Percentiles rank a stretch among this genome's conserved stretches.
phyloP scores from a whole-genome alignment of 1,140 invertebrate genomes.

The Hylyphantes graminicola region DNA sequence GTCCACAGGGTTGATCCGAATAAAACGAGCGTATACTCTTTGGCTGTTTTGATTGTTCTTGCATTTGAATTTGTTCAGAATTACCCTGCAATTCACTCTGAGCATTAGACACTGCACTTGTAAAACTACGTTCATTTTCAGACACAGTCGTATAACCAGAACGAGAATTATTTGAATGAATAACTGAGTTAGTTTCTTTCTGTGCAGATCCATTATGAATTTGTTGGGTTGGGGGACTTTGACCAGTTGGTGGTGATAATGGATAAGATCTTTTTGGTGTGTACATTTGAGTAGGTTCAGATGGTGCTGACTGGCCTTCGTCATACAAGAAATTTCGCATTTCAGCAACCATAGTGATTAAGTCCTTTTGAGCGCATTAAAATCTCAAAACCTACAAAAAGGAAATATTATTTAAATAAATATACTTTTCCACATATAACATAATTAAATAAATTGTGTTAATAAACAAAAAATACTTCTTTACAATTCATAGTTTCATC shows the following conservation, averaged over 20 bases:
- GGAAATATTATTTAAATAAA: neutral
- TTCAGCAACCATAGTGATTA: conserved; percentile 36
- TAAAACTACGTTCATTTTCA: neutral
- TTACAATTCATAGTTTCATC: no score
- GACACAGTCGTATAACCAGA: neutral
- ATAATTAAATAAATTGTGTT: no score
- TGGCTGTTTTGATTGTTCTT: neutral
- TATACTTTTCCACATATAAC: no score
- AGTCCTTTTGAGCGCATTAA: conserved; percentile 1
- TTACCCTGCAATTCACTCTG: neutral
- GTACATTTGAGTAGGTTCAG: conserved; percentile 38
- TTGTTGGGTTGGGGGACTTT: conserved; percentile 3
- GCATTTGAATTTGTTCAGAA: neutral
- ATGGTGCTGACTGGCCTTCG: conserved; percentile 1
- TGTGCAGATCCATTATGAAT: neutral
- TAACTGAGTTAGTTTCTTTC: neutral
- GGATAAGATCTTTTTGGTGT: conserved; percentile 22
- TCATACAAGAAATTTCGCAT: conserved; percentile 8
- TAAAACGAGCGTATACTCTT: neutral
- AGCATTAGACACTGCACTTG: neutral
- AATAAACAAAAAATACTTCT: no score
- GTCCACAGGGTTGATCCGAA: conserved; percentile 5
- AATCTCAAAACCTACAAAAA: neutral
- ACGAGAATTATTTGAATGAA: neutral
- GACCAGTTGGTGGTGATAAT: conserved; percentile 17